Evolutionary conservation across 2,797 vertebrate genomes (phyloP).

Genomic region (Gobionotothen gibberifrons): DNA sequence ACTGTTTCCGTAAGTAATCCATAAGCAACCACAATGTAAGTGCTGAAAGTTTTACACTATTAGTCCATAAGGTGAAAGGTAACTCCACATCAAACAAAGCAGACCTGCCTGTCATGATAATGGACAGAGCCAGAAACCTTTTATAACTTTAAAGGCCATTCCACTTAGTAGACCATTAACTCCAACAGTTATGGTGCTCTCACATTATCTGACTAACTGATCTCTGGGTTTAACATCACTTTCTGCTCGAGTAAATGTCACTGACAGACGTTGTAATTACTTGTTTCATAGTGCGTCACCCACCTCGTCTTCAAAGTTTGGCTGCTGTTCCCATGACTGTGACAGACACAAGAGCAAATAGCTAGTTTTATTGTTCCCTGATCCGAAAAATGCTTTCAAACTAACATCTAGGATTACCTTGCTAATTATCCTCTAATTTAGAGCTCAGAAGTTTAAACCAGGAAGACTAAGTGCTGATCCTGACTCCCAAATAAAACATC

Average conservation of each 20-base stretch:
- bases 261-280: constrained; percentile 18
- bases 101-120: constrained; percentile 3
- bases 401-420: constrained; percentile 26
- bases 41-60: background rate
- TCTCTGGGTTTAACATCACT: constrained; percentile 1
- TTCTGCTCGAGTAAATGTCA: constrained; percentile 1
- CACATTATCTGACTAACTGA: constrained; percentile 31
- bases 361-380: constrained; percentile 22
- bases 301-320: background rate
- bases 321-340: constrained; percentile 13
- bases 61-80: background rate
- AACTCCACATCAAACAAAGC: background rate
- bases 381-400: constrained; percentile 15
- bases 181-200: background rate
- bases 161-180: constrained; percentile 10
- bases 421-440: background rate
- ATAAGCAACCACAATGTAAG: background rate
- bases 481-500: background rate
- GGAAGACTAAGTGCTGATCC: background rate
- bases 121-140: constrained; percentile 18
- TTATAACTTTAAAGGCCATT: constrained; percentile 17
- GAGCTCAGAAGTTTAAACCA: background rate
- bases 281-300: background rate
- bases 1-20: background rate
- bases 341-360: background rate